Evolutionary conservation across 2,113 vertebrate genomes (phyloP).

Genomic region (Oxyura jamaicensis): DNA sequence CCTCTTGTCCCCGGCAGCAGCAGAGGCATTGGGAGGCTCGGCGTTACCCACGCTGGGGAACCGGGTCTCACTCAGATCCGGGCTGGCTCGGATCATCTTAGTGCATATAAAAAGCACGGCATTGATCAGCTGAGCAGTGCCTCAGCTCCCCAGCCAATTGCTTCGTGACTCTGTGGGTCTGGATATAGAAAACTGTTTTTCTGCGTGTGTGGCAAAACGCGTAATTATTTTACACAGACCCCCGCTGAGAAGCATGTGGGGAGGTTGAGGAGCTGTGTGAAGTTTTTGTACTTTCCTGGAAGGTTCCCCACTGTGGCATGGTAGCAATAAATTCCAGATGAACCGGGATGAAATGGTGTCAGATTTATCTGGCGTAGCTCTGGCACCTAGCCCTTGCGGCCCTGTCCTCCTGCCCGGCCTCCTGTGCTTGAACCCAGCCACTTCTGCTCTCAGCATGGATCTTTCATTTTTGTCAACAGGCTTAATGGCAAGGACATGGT

Average conservation of each 20-base stretch:
- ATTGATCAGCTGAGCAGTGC: neutral
- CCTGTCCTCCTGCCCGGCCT: neutral
- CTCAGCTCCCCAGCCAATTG: neutral
- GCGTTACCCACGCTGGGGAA: neutral
- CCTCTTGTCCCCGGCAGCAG: neutral
- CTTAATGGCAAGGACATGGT: neutral
- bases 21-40: neutral
- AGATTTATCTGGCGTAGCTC: neutral
- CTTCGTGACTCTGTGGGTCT: neutral
- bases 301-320: fast-evolving
- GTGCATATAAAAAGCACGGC: neutral
- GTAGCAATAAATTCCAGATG: neutral
- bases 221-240: neutral
- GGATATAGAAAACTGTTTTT: neutral
- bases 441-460: neutral
- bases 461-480: neutral
- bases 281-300: neutral
- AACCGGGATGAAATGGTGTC: fast-evolving
- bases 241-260: fast-evolving
- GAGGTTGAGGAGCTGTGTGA: neutral
- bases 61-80: neutral
- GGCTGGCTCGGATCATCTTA: fast-evolving
- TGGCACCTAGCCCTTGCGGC: neutral
- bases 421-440: neutral
- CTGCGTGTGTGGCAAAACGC: neutral